Conservation (phyloP, 92 coral and sea anemone genomes). For the Palythoa grandis region DNA sequence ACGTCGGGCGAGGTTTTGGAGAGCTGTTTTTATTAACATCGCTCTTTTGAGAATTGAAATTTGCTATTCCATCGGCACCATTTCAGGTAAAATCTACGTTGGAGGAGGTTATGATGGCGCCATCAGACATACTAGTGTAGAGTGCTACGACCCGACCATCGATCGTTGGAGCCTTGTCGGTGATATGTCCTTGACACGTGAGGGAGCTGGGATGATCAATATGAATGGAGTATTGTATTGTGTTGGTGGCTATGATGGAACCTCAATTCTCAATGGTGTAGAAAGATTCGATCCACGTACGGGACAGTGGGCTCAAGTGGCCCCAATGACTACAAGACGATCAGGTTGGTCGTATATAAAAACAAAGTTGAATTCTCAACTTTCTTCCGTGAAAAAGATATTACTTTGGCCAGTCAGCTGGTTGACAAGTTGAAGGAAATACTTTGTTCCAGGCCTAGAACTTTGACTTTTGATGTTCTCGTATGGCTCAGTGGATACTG, state of each 20-base stretch:
- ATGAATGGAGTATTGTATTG: conserved; percentile 91
- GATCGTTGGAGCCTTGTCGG: conserved; percentile 94
- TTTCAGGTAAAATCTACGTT: conserved; percentile 89
- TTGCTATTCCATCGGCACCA: background rate
- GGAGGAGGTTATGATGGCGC: conserved; percentile 99
- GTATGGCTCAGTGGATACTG: too few species aligned
- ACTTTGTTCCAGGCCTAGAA: too few species aligned
- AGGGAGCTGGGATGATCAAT: conserved; percentile 93
- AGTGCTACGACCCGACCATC: conserved; percentile 96
- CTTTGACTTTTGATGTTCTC: too few species aligned
- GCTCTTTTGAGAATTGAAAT: background rate
- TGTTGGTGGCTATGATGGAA: conserved; percentile 98
- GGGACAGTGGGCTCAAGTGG: conserved; percentile 92
- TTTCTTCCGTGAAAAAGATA: too few species aligned
- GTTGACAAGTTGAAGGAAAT: too few species aligned
- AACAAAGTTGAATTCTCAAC: too few species aligned
- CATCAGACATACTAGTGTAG: conserved; percentile 95
- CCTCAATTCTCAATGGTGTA: conserved; percentile 81
- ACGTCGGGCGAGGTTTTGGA: too few species aligned
- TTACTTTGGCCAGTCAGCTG: too few species aligned
- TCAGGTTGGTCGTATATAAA: conserved; percentile 68
- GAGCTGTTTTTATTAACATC: too few species aligned
- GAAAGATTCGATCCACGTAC: conserved; percentile 92
- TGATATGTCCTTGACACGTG: conserved; percentile 84
- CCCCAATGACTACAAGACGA: conserved; percentile 90